phyloP scores from a whole-genome alignment of 2,888 invertebrate genomes.

The Priocnemis perturbator region DNA sequence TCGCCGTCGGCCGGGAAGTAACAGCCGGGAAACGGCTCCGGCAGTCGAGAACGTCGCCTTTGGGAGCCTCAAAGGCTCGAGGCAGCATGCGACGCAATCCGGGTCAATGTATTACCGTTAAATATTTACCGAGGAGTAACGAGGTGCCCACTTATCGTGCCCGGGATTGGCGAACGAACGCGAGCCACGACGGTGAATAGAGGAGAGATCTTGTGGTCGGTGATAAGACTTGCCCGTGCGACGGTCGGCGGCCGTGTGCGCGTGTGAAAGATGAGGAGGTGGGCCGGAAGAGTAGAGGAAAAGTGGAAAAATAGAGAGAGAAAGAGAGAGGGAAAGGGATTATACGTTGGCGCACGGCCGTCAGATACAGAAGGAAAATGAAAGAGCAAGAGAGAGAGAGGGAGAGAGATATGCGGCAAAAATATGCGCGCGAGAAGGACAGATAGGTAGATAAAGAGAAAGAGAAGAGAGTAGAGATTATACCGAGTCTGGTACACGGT shows the following conservation, averaged over 20 bases:
- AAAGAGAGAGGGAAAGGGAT: too few species aligned
- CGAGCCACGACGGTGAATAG: constrained; percentile 38
- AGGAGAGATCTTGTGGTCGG: not conserved
- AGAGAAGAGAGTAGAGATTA: constrained; percentile 35
- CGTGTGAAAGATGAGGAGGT: not conserved
- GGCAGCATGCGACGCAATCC: not conserved
- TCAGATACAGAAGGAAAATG: constrained; percentile 3
- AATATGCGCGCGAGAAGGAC: not conserved
- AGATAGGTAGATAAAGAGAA: constrained; percentile 5
- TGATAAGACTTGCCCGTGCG: not conserved
- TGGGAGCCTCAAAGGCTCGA: too few species aligned
- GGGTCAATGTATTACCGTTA: constrained; percentile 34
- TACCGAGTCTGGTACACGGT: constrained; percentile 11
- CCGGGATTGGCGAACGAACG: constrained; percentile 40
- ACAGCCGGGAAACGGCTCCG: not conserved
- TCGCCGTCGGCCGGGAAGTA: not conserved
- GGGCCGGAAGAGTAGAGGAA: not conserved
- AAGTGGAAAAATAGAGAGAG: not conserved
- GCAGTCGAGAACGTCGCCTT: too few species aligned
- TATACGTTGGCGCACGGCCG: not conserved
- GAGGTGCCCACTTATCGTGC: constrained; percentile 51
- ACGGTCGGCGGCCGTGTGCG: constrained; percentile 1
- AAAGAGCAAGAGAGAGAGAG: not conserved
- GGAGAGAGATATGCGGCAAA: constrained; percentile 10
- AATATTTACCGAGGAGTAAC: constrained; percentile 59